Base-by-base conservation (phyloP, 1,140 invertebrate species). In the Drosophila azteca region DNA sequence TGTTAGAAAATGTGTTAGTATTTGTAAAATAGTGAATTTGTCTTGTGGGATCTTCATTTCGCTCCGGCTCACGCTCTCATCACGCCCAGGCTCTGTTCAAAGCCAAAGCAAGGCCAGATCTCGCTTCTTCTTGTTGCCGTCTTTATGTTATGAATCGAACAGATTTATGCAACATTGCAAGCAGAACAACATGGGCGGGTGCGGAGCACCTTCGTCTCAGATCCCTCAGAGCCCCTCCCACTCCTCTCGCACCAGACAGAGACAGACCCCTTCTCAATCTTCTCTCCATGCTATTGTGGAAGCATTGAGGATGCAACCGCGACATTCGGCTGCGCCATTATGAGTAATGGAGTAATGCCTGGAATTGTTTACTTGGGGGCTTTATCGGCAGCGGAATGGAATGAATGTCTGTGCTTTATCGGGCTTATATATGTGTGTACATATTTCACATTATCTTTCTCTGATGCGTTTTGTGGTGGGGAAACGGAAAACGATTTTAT, bases 301-400 rank as follows among this genome's bases (percentile, higher is more conserved):
- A 31, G 35, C 29, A 43, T 39, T 11, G 35, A 15, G 54, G 26
- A 54, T 60, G 45, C 61, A 62, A 50, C 74, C 62, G 72, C 72
- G 72, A 76, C 72, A 76, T 69, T 69, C 48, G 61, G 60, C 79
- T 78, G 66, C 66, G 79, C 79, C 79, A 83, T 78, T 71, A 85
- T 85, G 82, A 85, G 82, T 85, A 84, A 84, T 84, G 80, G 77
- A 80, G 77, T 65, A 85, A 85, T 85, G 82, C 82, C 70, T 71
- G 78, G 74, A 81, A 85, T 78, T 85, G 82, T 85, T 82, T 87
- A 87, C 82, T 82, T 46, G 77, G 62, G 77, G 77, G 74, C 77
- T 81, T 69, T 63, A 69, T 79, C 71, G 72, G 60, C 73, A 64
- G 45, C 45, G 54, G 73, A 54, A 43, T 0, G 24, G 24, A 4